Evolutionary conservation across 2,113 vertebrate genomes (phyloP).

Genomic region (Lipophrys pholis): DNA sequence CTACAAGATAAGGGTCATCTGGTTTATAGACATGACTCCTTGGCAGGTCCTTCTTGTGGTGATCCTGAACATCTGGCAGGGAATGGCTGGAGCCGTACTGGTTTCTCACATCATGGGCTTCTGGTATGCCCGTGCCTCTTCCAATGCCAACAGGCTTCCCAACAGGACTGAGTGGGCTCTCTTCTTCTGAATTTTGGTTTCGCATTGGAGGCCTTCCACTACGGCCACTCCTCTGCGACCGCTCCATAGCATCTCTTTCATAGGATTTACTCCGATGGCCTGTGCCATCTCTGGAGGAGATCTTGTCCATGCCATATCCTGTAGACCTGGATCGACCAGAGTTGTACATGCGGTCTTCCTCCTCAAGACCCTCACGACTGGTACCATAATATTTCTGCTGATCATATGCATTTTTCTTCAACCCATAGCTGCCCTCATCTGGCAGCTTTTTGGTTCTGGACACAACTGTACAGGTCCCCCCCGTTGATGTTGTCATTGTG

Average conservation of each 20-base stretch:
- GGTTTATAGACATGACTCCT: constrained; percentile 96
- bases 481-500: constrained; percentile 85
- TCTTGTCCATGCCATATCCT: constrained; percentile 92
- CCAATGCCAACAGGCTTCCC: constrained; percentile 89
- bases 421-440: constrained; percentile 90
- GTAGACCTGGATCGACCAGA: constrained; percentile 90
- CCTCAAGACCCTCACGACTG: constrained; percentile 89
- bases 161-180: constrained; percentile 93
- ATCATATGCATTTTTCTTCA: constrained; percentile 94
- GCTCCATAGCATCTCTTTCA: constrained; percentile 90
- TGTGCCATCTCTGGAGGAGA: constrained; percentile 87
- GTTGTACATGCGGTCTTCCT: constrained; percentile 90
- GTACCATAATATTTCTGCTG: constrained; percentile 95
- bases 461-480: constrained; percentile 87
- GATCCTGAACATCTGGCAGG: constrained; percentile 97
- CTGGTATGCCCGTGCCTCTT: constrained; percentile 81
- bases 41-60: constrained; percentile 94
- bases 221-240: constrained; percentile 88
- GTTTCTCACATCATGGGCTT: constrained; percentile 90
- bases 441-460: constrained; percentile 92
- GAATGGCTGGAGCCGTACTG: constrained; percentile 99
- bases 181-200: constrained; percentile 94
- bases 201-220: constrained; percentile 90
- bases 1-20: constrained; percentile 95
- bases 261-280: constrained; percentile 93